Base-by-base conservation (phyloP, 2,113 vertebrate genomes). In the Lagopus leucura region DNA sequence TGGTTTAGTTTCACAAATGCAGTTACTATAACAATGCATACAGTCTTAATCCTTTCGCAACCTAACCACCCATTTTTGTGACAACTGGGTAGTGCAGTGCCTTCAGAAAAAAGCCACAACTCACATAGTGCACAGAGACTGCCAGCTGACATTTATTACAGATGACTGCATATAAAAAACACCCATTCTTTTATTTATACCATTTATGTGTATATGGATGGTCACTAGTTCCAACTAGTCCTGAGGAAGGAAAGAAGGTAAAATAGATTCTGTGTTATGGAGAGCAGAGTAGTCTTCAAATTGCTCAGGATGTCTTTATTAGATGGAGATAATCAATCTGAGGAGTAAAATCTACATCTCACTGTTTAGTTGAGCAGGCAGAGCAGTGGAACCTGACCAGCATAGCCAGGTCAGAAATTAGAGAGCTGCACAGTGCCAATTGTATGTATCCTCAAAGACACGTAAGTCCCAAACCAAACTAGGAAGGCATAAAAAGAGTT, bases 1-100 rank as follows among this genome's bases (percentile, higher is more conserved):
- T 93, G 85, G 71, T 76, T 95, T 92, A 83, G 65, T 91, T 94
- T 95, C 84, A 86, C 82, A 93, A 96, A 90, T 88, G 61, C 70
- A 83, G 72, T 90, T 72, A 69, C 55, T 93, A 7, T 92, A 86
- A 95, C 91, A 93, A 94, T 97, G 54, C 89, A 81, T 91, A 86
- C 13, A 72, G 86, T 65, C 60, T 91, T 72, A 67, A 61, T 81
- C 48, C 72, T 92, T 91, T 94, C 3, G 65, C 73, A 95, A 91
- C 48, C 24, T 69, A 90, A 86, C 91, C 76, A 60, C 85, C 47
- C 93, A 40, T 87, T 75, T 93, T 85, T 81, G 50, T 94, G 73
- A 83, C 80, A 92, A 78, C 36, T 3, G 43, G 25, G 55, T 71
- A 89, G 58, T 4, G 0, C 77, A 87, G 65, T 54, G 58, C 61